Base-by-base conservation (phyloP, 2,113 vertebrate species). In the Romanogobio albipinnatus region DNA sequence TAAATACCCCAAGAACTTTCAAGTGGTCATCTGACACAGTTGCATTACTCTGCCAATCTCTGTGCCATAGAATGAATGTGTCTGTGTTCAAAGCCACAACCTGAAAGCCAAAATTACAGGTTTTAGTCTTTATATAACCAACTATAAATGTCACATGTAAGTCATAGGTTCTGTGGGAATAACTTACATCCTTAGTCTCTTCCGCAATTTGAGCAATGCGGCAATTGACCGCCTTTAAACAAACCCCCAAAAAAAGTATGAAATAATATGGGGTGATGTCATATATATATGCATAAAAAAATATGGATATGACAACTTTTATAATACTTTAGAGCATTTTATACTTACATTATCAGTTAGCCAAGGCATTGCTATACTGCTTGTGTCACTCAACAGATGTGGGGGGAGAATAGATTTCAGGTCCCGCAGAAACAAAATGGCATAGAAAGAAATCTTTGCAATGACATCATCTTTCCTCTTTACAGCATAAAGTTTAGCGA, bases 171-270 rank as follows among this genome's bases (percentile, higher is more conserved):
- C 6, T 36, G 17, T 36, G 3, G 36, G 8, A 36, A 75, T 24
- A 24, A 26, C 74, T 76, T 53, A 53, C 74, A 76, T 53, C 7
- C 6, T 76, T 51, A 26, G 24, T 53, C 14, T 53, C 74, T 76
- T 29, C 24, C 0, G 5, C 47, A 33, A 76, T 33, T 9, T 76
- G 74, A 17, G 74, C 47, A 53, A 76, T 3, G 9, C 47, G 47
- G 17, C 47, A 76, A 53, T 76, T 76, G 7, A 76, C 73, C 17
- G 24, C 74, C 74, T 75, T 75, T 14, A 26, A 75, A 74, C 10
- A 11, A 74, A 29, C 29, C 29, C 45, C 22, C 24, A 2, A 47
- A 47, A 10, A 45, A 29, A 1, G n/a, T 29, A 29, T 29, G 29
- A 4, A 39, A 39, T 39, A 39, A 39, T 5, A 39, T 39, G 51